These are phyloP conservation scores for Pipa parva DNA, from an alignment of 2,113 vertebrate genomes.

Conservation along the genomic window DNA sequence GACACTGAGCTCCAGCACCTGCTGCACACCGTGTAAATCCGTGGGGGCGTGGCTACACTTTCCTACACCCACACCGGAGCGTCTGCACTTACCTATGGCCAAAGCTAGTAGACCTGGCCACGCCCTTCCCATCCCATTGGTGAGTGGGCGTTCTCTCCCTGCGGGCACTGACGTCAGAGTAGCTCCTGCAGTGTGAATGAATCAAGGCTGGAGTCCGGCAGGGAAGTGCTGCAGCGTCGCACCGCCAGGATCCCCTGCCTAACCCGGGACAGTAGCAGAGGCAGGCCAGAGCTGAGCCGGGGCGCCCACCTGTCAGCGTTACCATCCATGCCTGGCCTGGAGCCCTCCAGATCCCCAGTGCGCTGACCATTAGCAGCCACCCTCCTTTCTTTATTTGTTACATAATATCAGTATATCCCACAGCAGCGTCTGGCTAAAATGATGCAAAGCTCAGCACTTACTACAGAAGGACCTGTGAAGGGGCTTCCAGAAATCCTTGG, in stretches of 20 bases:
- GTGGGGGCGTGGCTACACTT: neutral
- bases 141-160: conserved; percentile 57
- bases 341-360: conserved; percentile 33
- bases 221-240: conserved; percentile 57
- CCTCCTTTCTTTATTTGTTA: neutral
- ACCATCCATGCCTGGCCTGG: neutral
- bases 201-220: conserved; percentile 61
- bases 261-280: conserved; percentile 48
- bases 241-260: conserved; percentile 44
- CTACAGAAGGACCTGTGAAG: conserved; percentile 88
- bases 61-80: conserved; percentile 49
- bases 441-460: conserved; percentile 94
- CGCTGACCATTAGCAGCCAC: neutral
- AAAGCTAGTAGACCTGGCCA: conserved; percentile 13
- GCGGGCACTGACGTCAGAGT: conserved; percentile 79
- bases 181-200: conserved; percentile 91
- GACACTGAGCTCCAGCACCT: too few relatives aligned
- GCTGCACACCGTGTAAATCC: neutral
- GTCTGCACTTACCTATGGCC: accelerated
- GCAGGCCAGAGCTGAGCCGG: too few relatives aligned
- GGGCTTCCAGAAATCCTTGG: conserved; percentile 94
- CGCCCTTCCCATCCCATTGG: conserved; percentile 58
- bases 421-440: conserved; percentile 67
- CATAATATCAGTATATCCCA: neutral
- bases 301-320: conserved; percentile 38